These are phyloP conservation scores for Acheta domesticus DNA, from an alignment of 2,888 invertebrate genomes.

Conservation along the genomic window DNA sequence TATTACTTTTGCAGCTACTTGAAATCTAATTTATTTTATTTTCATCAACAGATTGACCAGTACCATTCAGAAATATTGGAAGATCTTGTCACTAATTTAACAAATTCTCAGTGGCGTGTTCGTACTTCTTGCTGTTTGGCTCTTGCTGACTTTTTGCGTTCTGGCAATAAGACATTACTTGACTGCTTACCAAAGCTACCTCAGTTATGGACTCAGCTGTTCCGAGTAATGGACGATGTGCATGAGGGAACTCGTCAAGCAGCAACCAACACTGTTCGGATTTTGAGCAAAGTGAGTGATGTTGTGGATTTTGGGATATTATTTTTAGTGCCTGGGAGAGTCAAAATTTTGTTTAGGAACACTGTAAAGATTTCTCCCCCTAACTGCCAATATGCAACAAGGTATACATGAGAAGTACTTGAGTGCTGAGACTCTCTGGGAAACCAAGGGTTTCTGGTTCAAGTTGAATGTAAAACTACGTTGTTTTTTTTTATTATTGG, in stretches of 20 bases:
- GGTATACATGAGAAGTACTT: too few species aligned
- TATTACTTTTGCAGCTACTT: too few species aligned
- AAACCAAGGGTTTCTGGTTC: too few species aligned
- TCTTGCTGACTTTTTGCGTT: conserved; percentile 76
- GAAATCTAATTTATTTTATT: neutral
- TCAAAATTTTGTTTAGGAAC: too few species aligned
- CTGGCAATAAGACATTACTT: conserved; percentile 44
- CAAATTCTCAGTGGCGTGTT: conserved; percentile 82
- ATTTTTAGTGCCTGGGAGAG: too few species aligned
- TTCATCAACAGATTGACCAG: conserved; percentile 63
- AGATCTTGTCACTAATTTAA: conserved; percentile 77
- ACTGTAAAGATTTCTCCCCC: too few species aligned
- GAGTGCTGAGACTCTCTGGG: too few species aligned
- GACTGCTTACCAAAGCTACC: conserved; percentile 45
- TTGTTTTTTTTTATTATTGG: too few species aligned
- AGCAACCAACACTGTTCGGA: conserved; percentile 66
- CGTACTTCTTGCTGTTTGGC: conserved; percentile 89
- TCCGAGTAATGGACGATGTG: conserved; percentile 91
- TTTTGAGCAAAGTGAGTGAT: conserved; percentile 67
- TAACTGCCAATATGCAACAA: too few species aligned
- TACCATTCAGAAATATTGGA: conserved; percentile 76
- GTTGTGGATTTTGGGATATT: neutral
- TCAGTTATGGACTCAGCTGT: conserved; percentile 75
- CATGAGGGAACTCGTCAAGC: conserved; percentile 80
- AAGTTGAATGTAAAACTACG: too few species aligned